phyloP scores from a whole-genome alignment of 2,113 vertebrate genomes.

The Caretta caretta region DNA sequence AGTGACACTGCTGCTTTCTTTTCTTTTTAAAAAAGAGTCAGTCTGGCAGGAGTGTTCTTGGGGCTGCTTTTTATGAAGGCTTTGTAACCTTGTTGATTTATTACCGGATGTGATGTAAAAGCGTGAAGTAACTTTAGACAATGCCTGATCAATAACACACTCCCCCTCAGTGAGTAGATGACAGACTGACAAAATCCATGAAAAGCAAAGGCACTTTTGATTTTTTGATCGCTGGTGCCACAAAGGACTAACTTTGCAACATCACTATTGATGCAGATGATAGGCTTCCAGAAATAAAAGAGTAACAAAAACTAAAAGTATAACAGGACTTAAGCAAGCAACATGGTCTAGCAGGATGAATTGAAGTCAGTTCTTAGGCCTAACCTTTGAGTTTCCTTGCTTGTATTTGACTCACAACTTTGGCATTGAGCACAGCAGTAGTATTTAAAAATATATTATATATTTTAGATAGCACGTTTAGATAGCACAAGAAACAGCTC shows the following conservation, averaged over 20 bases:
- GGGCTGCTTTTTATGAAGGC: background rate
- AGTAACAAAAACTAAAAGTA: background rate
- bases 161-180: background rate
- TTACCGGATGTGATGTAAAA: background rate
- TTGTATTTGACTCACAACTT: background rate
- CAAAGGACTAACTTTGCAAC: background rate
- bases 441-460: background rate
- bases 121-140: too few relatives aligned
- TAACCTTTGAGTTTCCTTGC: background rate
- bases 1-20: conserved; percentile 49
- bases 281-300: background rate
- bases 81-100: background rate
- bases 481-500: background rate
- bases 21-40: conserved; percentile 46
- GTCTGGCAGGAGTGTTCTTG: conserved; percentile 40
- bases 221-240: background rate
- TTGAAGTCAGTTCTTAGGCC: too few relatives aligned
- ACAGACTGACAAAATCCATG: background rate
- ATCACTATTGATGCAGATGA: background rate
- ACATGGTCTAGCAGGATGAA: background rate
- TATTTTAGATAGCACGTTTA: background rate
- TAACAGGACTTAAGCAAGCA: background rate
- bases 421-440: background rate
- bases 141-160: background rate
- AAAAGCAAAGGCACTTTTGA: background rate